Base-by-base conservation (phyloP, 2,113 vertebrate species). In the Clupea harengus region DNA sequence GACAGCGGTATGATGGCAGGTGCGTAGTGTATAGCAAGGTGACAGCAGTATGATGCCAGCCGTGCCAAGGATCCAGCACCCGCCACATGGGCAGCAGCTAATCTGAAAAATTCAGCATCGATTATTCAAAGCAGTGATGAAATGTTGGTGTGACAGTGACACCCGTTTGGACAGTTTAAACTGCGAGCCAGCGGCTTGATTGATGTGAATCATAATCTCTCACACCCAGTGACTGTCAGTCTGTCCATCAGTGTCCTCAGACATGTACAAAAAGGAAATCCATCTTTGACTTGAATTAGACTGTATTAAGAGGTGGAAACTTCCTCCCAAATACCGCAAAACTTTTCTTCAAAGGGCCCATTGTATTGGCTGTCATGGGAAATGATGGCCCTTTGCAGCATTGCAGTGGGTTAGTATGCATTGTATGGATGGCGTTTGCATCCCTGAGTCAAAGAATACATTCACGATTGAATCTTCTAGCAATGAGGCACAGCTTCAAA, bases 71-170 rank as follows among this genome's bases (percentile, higher is more conserved):
- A 78, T 6, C 28, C 72, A 10, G 28, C 28, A 17, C 28, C 25
- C 13, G 11, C 10, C 28, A 78, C 28, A 78, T 78, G 25, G 17
- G 32, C 72, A 32, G 72, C 15, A 78, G 28, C 72, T 78, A 78
- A 78, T 78, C 72, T 78, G 13, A 15, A 78, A 78, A 78, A 78
- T 15, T 78, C 72, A 78, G 28, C 72, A 39, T 78, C 72, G 72
- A 78, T 78, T 78, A 78, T 78, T 78, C 72, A 78, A 78, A 78
- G 72, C 32, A 39, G 72, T 15, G 72, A 78, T 78, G 25, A 17
- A 78, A 32, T 32, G 72, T 32, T 32, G 25, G 9, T 78, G 72
- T 4, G 72, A 44, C 32, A 39, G 72, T 39, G 32, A 78, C 32
- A 39, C 72, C 72, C 72, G 28, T 78, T 78, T 78, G 72, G 28